Base-by-base conservation (phyloP, 30 jellyfish, hydroid and myxozoan genomes). In the Cassiopea xamachana region DNA sequence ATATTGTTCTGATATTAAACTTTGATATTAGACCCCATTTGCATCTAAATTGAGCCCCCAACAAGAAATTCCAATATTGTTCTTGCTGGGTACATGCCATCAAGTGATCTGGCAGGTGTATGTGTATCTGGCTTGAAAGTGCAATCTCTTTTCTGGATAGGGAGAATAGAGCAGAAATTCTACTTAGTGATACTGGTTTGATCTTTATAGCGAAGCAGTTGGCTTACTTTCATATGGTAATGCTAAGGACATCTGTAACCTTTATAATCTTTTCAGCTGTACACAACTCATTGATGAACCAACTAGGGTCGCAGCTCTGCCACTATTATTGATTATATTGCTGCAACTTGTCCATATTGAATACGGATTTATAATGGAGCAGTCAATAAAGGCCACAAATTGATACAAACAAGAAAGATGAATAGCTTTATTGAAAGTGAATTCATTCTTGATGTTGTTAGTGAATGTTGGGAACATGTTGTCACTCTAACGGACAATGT, bases 381-480 rank as follows among this genome's bases (percentile, higher is more conserved):
- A n/a, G n/a, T n/a, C n/a, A n/a, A n/a, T n/a, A n/a, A n/a, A 74
- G 89, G 79, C 87, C 93, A 19, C 43, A 74, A 86, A n/a, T n/a
- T n/a, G n/a, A n/a, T n/a, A n/a, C n/a, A n/a, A n/a, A n/a, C n/a
- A n/a, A n/a, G n/a, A n/a, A 86, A 74, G 61, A 75, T 86, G 88
- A 86, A 55, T 17, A 86, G 43, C 59, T 73, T 73, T 77, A 15
- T n/a, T 55, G 82, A 73, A 48, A 73, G 44, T 12, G 89, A 81
- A 68, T 86, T 86, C 89, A 81, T 86, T 67, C 82, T 82, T 27
- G 81, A 86, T 86, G 89, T 75, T 61, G 55, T 75, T 74, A 73
- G 82, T 82, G 75, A 5, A 80, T 85, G 87, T 70, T 83, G 83
- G 91, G 87, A 83, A 73, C 91, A 44, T 70, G 61, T 85, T 87